A percentile compares a stretch with the other conserved stretches of the same genome.
Evolutionary conservation across 1,140 invertebrate species (phyloP).

Genomic region (Asobara japonica): DNA sequence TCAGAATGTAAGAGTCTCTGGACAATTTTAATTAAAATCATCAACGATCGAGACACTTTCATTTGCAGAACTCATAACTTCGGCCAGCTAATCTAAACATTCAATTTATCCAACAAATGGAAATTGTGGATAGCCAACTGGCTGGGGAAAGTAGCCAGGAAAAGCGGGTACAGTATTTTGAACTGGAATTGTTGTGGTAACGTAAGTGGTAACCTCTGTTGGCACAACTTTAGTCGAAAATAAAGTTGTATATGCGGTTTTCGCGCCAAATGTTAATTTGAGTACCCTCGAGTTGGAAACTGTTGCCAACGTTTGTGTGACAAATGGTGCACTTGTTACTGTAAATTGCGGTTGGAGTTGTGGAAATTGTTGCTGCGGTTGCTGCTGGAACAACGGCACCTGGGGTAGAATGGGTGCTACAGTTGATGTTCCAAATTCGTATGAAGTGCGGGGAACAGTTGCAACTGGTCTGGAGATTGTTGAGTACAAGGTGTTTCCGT

Average conservation of each 20-base stretch:
- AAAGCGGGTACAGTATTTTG: constrained; percentile 75
- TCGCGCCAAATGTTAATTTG: constrained; percentile 88
- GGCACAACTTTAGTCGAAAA: constrained; percentile 87
- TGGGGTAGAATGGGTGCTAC: constrained; percentile 69
- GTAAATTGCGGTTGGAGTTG: constrained; percentile 76
- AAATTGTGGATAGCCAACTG: constrained; percentile 74
- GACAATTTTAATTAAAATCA: no score
- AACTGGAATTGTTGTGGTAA: constrained; percentile 80
- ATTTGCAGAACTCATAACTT: no score
- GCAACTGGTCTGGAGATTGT: constrained; percentile 80
- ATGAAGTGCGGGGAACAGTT: constrained; percentile 77
- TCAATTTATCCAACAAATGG: constrained; percentile 77
- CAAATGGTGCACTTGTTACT: constrained; percentile 82
- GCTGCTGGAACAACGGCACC: constrained; percentile 68
- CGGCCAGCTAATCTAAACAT: neutral
- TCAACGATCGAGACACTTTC: no score
- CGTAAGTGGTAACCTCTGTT: constrained; percentile 82
- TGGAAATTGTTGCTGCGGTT: no score
- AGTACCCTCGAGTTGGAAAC: constrained; percentile 83
- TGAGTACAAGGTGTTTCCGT: constrained; percentile 77
- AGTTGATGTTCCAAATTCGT: constrained; percentile 78
- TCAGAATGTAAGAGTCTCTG: no score
- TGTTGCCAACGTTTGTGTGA: constrained; percentile 82
- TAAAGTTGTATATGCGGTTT: constrained; percentile 86
- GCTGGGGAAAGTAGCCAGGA: constrained; percentile 80